Evolutionary conservation across 2,113 vertebrate species (phyloP), one percentile per base, ranked within the genome.

Genomic region (Urocolius indicus): DNA sequence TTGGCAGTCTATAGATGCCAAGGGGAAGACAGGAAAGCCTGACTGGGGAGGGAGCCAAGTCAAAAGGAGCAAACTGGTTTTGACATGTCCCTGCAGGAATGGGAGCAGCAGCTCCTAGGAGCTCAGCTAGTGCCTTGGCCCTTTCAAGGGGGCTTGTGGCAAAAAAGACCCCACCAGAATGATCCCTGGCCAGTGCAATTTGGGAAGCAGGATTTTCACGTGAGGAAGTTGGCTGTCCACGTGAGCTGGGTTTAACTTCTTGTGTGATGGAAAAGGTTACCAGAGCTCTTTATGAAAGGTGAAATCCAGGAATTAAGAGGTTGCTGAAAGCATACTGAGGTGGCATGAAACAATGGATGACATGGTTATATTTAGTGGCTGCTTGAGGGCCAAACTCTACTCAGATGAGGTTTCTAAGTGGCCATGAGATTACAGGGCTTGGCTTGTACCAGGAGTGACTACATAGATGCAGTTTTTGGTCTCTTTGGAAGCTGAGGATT

Each of bases 401-500:
- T 43, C 24, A 2, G 11, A 26, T 18, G 41, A 77, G 52, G 32
- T 23, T 45, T 59, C 13, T 24, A 10, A 24, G 34, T 45, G 34
- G 32, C 46, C 55, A 49, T 16, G 11, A 51, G 52, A 67, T 54
- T 34, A 65, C 23, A 71, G 52, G 58, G 19, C 43, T 62, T 3
- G 3, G 34, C 48, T 72, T n/a, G 52, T 12, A 82, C 19, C 23
- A 38, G 58, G 22, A 55, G 19, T 65, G 54, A 34, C 49, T 23
- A 23, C 41, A 32, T 16, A 38, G 32, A 32, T 0, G 0, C 9
- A 9, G 26, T 1, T 12, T 76, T 23, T 61, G 48, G 34, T 23
- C 17, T 5, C 16, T 79, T 36, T 55, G 41, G 73, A 57, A 23
- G 32, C 16, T 74, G 74, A 17, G 22, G 16, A 30, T 82, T n/a